These are phyloP conservation scores for Tricholaema leucomelas DNA, from an alignment of 2,113 vertebrate genomes.

Conservation along the genomic window DNA sequence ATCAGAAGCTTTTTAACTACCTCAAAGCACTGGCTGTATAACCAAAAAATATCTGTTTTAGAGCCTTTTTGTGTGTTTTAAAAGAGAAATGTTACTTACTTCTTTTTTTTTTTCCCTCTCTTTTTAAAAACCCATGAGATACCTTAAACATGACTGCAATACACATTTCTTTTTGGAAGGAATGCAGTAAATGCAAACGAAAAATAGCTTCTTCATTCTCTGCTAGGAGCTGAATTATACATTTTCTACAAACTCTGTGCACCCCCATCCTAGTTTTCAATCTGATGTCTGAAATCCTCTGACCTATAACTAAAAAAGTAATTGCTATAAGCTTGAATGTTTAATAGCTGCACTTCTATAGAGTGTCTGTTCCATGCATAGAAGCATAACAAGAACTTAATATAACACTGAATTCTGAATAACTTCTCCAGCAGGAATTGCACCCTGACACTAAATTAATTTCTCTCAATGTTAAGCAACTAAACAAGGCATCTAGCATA, in stretches of 20 bases:
- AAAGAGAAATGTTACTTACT: not conserved
- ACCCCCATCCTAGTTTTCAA: not conserved
- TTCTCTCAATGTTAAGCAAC: not conserved
- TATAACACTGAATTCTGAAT: not conserved
- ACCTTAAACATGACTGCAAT: not conserved
- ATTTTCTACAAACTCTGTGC: not conserved
- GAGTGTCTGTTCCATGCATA: not conserved
- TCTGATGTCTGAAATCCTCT: not conserved
- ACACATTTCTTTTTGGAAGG: not conserved
- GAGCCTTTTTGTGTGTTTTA: not conserved
- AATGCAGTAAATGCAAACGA: not conserved
- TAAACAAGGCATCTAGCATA: not conserved
- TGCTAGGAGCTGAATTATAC: not conserved
- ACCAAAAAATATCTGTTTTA: not conserved
- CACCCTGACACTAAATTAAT: not conserved
- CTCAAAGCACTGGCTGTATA: not conserved
- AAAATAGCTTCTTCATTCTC: not conserved
- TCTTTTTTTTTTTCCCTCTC: not conserved
- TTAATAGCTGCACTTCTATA: not conserved
- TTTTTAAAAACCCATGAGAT: not conserved
- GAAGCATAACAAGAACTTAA: not conserved
- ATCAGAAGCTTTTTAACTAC: slow-evolving; percentile 2
- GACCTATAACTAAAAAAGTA: not conserved
- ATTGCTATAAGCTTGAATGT: not conserved
- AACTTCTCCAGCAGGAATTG: not conserved